phyloP scores from a whole-genome alignment of 2,888 invertebrate species.

The Gymnosoma rotundatum region DNA sequence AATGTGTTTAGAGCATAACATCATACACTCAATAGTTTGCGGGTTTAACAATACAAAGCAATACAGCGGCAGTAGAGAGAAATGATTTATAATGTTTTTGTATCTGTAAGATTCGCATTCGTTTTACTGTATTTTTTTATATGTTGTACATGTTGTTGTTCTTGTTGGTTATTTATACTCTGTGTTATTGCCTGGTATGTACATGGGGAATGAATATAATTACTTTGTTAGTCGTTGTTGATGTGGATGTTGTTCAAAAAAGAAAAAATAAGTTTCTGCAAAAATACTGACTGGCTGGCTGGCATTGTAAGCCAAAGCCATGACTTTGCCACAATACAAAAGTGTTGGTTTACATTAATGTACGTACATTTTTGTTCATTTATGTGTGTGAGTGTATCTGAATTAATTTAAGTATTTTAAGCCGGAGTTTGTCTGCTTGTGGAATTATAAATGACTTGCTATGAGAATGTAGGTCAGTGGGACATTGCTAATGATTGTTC shows the following conservation, averaged over 20 bases:
- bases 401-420: slow-evolving; percentile 48
- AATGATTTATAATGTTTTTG: slow-evolving; percentile 52
- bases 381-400: slow-evolving; percentile 25
- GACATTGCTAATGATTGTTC: slow-evolving; percentile 66
- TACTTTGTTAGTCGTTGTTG: slow-evolving; percentile 13
- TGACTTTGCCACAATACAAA: slow-evolving; percentile 68
- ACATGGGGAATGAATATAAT: slow-evolving; percentile 19
- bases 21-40: slow-evolving; percentile 40
- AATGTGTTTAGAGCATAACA: no score
- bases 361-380: not conserved
- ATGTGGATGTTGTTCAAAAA: not conserved
- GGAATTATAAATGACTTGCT: slow-evolving; percentile 67
- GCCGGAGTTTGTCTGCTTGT: slow-evolving; percentile 68
- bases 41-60: slow-evolving; percentile 53
- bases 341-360: slow-evolving; percentile 21
- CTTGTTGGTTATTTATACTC: slow-evolving; percentile 10
- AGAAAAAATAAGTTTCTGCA: slow-evolving; percentile 36
- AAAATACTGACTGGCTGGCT: slow-evolving; percentile 49
- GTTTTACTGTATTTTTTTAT: not conserved
- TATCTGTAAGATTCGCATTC: slow-evolving; percentile 35
- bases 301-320: slow-evolving; percentile 59
- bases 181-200: slow-evolving; percentile 16
- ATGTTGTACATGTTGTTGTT: slow-evolving; percentile 1
- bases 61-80: slow-evolving; percentile 3
- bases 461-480: slow-evolving; percentile 69